These are phyloP conservation scores for Leptopilina syphax DNA, from an alignment of 2,888 invertebrate genomes.

Conservation along the genomic window DNA sequence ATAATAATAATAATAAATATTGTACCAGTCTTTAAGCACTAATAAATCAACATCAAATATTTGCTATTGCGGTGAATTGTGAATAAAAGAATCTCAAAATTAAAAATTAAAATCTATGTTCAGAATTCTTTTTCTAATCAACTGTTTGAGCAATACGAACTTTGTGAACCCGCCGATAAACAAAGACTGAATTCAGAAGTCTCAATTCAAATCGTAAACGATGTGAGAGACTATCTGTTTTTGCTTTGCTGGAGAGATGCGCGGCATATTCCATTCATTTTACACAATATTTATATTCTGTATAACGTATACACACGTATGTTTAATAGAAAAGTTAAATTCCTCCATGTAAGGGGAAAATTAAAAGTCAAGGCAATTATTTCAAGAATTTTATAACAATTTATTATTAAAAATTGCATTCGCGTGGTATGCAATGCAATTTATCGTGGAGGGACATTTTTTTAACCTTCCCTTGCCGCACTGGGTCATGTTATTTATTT, in stretches of 20 bases:
- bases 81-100: no score
- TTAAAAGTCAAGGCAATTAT: no score
- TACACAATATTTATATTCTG: constrained; percentile 11
- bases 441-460: no score
- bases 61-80: no score
- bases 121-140: background rate
- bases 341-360: background rate
- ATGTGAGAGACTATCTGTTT: constrained; percentile 27
- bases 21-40: no score
- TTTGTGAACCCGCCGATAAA: constrained; percentile 33
- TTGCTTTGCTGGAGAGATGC: constrained; percentile 60
- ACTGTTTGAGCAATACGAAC: constrained; percentile 21
- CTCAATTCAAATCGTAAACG: constrained; percentile 9
- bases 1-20: no score
- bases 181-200: constrained; percentile 32
- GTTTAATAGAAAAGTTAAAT: background rate
- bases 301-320: background rate
- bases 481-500: no score
- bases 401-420: background rate
- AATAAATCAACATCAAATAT: no score
- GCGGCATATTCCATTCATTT: constrained; percentile 61
- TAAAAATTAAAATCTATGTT: background rate
- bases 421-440: background rate
- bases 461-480: no score
- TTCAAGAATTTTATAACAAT: no score